A percentile compares a stretch with the other conserved stretches of the same genome.
phyloP scores from a whole-genome alignment of 2,888 invertebrate species.

The Ormia ochracea region DNA sequence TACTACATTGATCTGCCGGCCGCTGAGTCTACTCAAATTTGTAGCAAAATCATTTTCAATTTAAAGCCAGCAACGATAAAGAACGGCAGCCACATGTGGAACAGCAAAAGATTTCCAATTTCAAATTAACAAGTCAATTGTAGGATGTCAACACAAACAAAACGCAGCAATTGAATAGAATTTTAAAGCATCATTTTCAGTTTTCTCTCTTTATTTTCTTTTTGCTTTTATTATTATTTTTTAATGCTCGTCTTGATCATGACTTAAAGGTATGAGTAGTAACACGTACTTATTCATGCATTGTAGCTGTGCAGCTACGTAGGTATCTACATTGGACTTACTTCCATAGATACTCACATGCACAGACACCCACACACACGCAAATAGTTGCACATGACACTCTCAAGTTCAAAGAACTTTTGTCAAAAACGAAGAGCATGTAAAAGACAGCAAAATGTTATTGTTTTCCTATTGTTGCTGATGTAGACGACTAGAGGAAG shows the following conservation, averaged over 20 bases:
- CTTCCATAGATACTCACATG: no score
- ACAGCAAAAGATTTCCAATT: conserved; percentile 32
- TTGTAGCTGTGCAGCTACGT: neutral
- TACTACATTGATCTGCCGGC: neutral
- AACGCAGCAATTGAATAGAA: neutral
- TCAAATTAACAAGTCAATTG: conserved; percentile 43
- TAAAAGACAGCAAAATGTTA: conserved; percentile 1
- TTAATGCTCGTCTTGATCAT: neutral
- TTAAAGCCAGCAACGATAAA: neutral
- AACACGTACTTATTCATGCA: neutral
- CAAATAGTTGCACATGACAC: neutral
- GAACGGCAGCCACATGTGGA: neutral
- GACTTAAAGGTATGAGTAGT: conserved; percentile 2
- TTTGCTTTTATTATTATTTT: neutral
- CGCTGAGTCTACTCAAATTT: conserved; percentile 5
- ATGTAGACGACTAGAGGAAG: neutral
- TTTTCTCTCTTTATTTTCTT: neutral
- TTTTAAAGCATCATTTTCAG: conserved; percentile 26
- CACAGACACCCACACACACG: neutral
- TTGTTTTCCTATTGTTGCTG: neutral
- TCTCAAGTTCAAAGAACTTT: conserved; percentile 41
- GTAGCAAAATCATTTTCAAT: no score
- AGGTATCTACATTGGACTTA: no score
- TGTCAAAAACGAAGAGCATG: neutral
- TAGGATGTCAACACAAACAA: neutral